Evolutionary conservation across 2,888 invertebrate species (phyloP).

Genomic region (Megaustenia siamemsis): DNA sequence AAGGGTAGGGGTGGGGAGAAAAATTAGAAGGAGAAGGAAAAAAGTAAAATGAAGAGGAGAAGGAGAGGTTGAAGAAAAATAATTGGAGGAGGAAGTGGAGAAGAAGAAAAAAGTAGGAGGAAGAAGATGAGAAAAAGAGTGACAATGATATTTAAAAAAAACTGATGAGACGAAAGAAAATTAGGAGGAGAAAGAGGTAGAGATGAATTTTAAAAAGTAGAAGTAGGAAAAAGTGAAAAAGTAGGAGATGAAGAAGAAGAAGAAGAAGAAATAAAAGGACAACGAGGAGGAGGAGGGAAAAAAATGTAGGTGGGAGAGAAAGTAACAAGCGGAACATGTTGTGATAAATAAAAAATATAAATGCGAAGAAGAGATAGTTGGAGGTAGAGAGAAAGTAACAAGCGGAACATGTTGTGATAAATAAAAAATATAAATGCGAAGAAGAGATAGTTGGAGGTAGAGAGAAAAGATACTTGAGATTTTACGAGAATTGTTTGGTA

Average conservation of each 20-base stretch:
- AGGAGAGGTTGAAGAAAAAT: too few relatives aligned
- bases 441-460: not conserved
- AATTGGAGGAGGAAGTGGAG: too few relatives aligned
- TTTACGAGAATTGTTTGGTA: too few relatives aligned
- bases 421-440: not conserved
- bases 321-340: too few relatives aligned
- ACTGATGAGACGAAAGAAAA: not conserved
- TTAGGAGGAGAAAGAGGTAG: not conserved
- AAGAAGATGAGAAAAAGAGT: not conserved
- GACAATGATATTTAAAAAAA: too few relatives aligned
- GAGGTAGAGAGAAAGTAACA: not conserved
- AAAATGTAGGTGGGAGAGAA: not conserved
- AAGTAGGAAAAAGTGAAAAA: not conserved
- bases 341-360: not conserved
- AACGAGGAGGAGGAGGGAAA: not conserved
- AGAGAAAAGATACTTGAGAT: not conserved
- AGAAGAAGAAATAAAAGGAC: not conserved
- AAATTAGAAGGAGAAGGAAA: too few relatives aligned
- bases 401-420: too few relatives aligned
- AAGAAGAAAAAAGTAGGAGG: not conserved
- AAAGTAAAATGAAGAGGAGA: too few relatives aligned
- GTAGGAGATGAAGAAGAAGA: not conserved
- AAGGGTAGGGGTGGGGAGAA: too few relatives aligned
- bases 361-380: not conserved
- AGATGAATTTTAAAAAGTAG: not conserved